phyloP scores from a whole-genome alignment of 2,797 vertebrate species.

The Takifugu ocellatus region DNA sequence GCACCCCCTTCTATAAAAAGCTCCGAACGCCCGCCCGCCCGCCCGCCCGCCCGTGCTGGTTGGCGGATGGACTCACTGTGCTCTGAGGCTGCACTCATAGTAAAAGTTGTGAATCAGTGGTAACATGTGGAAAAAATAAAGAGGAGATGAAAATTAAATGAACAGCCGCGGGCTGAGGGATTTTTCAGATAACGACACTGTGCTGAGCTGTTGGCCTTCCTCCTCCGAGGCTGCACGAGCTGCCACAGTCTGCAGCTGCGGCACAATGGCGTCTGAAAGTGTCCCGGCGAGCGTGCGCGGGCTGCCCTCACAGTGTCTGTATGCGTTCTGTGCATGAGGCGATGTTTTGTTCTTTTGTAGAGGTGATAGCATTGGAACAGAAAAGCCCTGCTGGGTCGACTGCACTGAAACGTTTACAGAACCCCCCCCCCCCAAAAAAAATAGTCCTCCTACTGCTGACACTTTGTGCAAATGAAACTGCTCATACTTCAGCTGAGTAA shows the following conservation, averaged over 20 bases:
- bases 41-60: slow-evolving; percentile 12
- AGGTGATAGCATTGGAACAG: slow-evolving; percentile 32
- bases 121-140: slow-evolving; percentile 29
- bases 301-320: slow-evolving; percentile 12
- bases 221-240: slow-evolving; percentile 18
- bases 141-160: slow-evolving; percentile 1
- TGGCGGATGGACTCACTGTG: slow-evolving; percentile 34
- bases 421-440: slow-evolving; percentile 28
- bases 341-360: neutral
- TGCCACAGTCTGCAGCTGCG: slow-evolving; percentile 22
- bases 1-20: slow-evolving; percentile 15
- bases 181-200: slow-evolving; percentile 15
- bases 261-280: slow-evolving; percentile 20
- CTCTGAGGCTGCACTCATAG: slow-evolving; percentile 39
- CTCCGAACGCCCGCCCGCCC: slow-evolving; percentile 11
- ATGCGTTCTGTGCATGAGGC: too few relatives aligned
- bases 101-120: slow-evolving; percentile 30
- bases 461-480: slow-evolving; percentile 65
- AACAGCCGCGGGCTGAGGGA: slow-evolving; percentile 12
- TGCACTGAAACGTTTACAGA: slow-evolving; percentile 26
- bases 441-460: slow-evolving; percentile 40
- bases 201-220: slow-evolving; percentile 9
- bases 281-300: slow-evolving; percentile 18
- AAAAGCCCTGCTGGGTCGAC: slow-evolving; percentile 51
- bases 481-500: slow-evolving; percentile 44